Evolutionary conservation across 1,140 invertebrate genomes (phyloP), one percentile per base, ranked within the genome.

Genomic region (Steinernema khuongi): DNA sequence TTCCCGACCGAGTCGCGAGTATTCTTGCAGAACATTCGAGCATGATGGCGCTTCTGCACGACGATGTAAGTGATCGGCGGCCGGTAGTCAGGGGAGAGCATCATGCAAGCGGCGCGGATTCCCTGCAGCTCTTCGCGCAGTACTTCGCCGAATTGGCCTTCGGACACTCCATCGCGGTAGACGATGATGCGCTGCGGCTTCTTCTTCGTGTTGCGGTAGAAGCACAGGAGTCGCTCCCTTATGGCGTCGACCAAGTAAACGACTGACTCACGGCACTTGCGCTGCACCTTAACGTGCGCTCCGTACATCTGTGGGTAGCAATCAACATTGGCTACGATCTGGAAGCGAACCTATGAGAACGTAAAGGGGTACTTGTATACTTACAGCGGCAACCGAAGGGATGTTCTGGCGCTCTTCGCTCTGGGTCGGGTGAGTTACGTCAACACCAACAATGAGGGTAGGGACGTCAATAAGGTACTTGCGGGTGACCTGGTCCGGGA

Each of bases 1-100:
- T 80, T 79, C 19, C 86, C 86, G 30, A 80, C 70, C 67, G 75
- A 76, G 67, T 81, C 79, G 18, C 41, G 75, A 17, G 43, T 44
- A 44, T 85, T 76, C 68, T 79, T 69, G 7, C 90, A 90, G 79
- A 92, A 92, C 41, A 92, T 87, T 43, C 91, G 88, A 0, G 92
- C 92, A 78, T 94, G 93, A 87, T 96, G 94, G 1, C 93, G 88
- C 86, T 95, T 96, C 80, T 95, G 93, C 0, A 96, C 93, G 2
- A 95, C 90, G 0, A 95, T 81, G 81, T 93, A 93, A 29, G 92
- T 91, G 28, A 95, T 89, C 28, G 85, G 83, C 0, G 93, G 92
- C 77, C 89, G 87, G 70, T 89, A 89, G 28, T 86, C 83, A 0
- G 70, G 66, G 26, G 86, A 81, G 1, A 90, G 72, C 67, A 70